Base-by-base conservation (phyloP, 1,140 invertebrate genomes). In the Pachyrhynchus sulphureomaculatus region DNA sequence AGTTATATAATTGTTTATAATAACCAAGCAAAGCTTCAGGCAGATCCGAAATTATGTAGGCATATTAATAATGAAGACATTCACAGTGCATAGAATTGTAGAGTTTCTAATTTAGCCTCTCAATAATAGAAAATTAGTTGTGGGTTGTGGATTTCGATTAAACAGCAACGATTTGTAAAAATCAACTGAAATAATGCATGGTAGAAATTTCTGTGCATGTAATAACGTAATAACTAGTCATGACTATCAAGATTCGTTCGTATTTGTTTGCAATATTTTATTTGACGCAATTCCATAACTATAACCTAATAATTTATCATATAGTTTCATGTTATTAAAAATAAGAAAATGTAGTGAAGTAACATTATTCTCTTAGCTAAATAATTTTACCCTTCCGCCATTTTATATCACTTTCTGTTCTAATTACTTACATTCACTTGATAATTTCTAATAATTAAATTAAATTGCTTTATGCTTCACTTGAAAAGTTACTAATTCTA, bases 391-490 rank as follows among this genome's bases (percentile, higher is more conserved):
- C 47, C 47, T 49, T 49, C 47, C 47, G 47, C 47, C 47, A 49
- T 10, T 44, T 56, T 56, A 29, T 55, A 55, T 55, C 39, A 55
- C 53, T 55, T 55, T 42, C 37, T 58, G 55, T 58, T 58, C 55
- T 58, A 58, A 58, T 47, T 48, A 58, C 44, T 47, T 48, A 58
- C 45, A 44, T 48, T 48, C 55, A 49, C 18, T 33, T 58, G 24
- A 36, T 58, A 48, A 58, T 58, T 58, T 58, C 55, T 58, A 58
- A 49, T 58, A 58, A 58, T 58, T 58, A 58, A 49, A 34, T 24
- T 4, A 36, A 58, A 58, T 36, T 58, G 29, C 42, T 58, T 58
- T 58, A 47, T 57, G 55, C 55, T 48, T 58, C 55, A 58, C 42
- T 58, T 58, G 20, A 48, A 48, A 33, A 45, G 44, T 45, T 29